Percentiles rank a stretch among this genome's conserved stretches.
These are phyloP conservation scores for Neogobius melanostomus DNA, from an alignment of 2,113 vertebrate genomes.

Conservation along the genomic window DNA sequence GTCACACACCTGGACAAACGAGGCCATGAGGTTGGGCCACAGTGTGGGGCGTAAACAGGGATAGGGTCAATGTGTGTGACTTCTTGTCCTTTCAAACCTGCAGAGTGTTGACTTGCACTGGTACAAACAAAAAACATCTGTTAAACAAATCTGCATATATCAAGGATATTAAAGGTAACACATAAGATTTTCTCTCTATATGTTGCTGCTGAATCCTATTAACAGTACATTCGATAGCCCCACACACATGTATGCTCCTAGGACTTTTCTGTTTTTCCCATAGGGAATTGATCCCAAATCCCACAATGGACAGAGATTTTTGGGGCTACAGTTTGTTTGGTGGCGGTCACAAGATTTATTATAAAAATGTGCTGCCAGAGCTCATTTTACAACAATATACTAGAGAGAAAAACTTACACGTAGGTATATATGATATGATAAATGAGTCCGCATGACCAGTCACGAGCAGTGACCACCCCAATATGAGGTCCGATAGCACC, in stretches of 20 bases:
- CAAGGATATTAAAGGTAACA: conserved; percentile 83
- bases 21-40: conserved; percentile 85
- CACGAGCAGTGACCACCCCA: conserved; percentile 91
- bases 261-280: conserved; percentile 53
- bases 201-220: conserved; percentile 21
- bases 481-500: conserved; percentile 97
- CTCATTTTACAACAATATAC: conserved; percentile 30
- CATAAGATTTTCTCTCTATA: conserved; percentile 63
- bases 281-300: conserved; percentile 56
- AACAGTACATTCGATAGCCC: conserved; percentile 66
- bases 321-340: conserved; percentile 47
- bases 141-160: conserved; percentile 99
- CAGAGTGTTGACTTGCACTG: conserved; percentile 96
- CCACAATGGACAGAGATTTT: conserved; percentile 26
- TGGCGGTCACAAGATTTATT: conserved; percentile 33
- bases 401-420: conserved; percentile 65
- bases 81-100: conserved; percentile 98
- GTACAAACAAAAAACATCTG: conserved; percentile 88
- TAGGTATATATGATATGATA: conserved; percentile 91
- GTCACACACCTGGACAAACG: conserved; percentile 80
- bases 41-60: conserved; percentile 53
- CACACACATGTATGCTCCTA: conserved; percentile 51
- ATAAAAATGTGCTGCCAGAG: conserved; percentile 39
- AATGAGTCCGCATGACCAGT: conserved; percentile 99
- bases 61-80: conserved; percentile 65